These are phyloP conservation scores for Pollachius pollachius DNA, from an alignment of 2,113 vertebrate genomes.

Conservation along the genomic window DNA sequence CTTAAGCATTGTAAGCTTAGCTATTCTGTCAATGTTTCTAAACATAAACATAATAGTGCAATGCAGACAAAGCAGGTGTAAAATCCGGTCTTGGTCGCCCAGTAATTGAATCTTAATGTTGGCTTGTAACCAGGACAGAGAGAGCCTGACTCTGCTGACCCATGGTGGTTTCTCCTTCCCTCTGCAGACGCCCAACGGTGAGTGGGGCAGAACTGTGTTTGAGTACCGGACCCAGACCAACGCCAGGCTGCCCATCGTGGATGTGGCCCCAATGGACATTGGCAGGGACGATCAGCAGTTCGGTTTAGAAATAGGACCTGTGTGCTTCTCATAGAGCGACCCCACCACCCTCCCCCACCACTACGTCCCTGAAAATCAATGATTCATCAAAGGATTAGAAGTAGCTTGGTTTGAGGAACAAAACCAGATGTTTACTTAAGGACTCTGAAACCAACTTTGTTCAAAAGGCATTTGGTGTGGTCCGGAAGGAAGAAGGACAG, in stretches of 20 bases:
- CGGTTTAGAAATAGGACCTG: constrained; percentile 89
- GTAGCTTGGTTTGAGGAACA: constrained; percentile 8
- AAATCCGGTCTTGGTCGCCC: too few relatives aligned
- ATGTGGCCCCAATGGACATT: constrained; percentile 89
- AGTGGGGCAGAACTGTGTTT: constrained; percentile 83
- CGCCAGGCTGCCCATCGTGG: constrained; percentile 86
- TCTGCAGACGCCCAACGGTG: constrained; percentile 78
- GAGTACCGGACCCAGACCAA: constrained; percentile 93
- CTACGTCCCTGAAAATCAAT: not conserved
- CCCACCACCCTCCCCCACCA: not conserved
- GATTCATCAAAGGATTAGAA: constrained; percentile 20
- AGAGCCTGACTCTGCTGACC: too few relatives aligned
- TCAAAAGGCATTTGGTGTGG: not conserved
- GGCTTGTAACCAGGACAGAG: too few relatives aligned
- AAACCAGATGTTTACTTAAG: constrained; percentile 13
- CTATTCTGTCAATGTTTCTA: too few relatives aligned
- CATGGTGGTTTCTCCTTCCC: not conserved
- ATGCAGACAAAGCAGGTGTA: too few relatives aligned
- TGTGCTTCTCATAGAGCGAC: constrained; percentile 88
- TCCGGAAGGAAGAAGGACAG: too few relatives aligned
- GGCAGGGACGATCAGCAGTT: constrained; percentile 89
- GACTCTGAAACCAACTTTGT: not conserved
- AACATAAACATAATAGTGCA: too few relatives aligned
- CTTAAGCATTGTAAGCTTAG: too few relatives aligned
- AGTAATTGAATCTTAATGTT: too few relatives aligned